These are phyloP conservation scores for Arnoldichthys spilopterus DNA, from an alignment of 2,797 vertebrate species.

Conservation along the genomic window DNA sequence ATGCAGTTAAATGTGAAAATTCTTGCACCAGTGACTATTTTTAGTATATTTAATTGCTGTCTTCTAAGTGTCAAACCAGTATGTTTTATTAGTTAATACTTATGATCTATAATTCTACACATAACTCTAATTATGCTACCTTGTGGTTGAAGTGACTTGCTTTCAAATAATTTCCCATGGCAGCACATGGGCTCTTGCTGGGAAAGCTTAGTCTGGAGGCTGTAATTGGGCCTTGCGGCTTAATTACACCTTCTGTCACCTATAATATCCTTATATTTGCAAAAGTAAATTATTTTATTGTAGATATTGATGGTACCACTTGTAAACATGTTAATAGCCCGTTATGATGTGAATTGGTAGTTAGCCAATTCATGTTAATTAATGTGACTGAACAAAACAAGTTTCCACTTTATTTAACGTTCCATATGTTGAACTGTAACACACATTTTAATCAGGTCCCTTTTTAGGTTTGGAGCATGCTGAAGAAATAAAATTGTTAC, in stretches of 20 bases:
- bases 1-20: no score
- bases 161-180: slow-evolving; percentile 9
- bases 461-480: not conserved
- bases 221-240: slow-evolving; percentile 19
- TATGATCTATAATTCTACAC: slow-evolving; percentile 4
- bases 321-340: not conserved
- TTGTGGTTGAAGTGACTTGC: not conserved
- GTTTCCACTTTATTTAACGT: no score
- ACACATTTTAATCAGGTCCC: no score
- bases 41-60: not conserved
- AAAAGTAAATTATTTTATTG: not conserved
- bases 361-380: no score
- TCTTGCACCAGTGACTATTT: not conserved
- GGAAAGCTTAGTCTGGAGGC: not conserved
- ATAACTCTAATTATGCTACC: slow-evolving; percentile 17
- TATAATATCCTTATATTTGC: not conserved
- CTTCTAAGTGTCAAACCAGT: not conserved
- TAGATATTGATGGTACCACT: not conserved
- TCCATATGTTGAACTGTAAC: no score
- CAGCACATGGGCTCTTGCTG: not conserved
- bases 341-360: not conserved
- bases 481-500: not conserved
- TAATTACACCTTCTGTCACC: not conserved
- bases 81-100: not conserved
- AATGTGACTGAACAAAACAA: no score